These are phyloP conservation scores for Quadroppia sp. DNA, from an alignment of 2,888 invertebrate genomes.

Conservation along the genomic window DNA sequence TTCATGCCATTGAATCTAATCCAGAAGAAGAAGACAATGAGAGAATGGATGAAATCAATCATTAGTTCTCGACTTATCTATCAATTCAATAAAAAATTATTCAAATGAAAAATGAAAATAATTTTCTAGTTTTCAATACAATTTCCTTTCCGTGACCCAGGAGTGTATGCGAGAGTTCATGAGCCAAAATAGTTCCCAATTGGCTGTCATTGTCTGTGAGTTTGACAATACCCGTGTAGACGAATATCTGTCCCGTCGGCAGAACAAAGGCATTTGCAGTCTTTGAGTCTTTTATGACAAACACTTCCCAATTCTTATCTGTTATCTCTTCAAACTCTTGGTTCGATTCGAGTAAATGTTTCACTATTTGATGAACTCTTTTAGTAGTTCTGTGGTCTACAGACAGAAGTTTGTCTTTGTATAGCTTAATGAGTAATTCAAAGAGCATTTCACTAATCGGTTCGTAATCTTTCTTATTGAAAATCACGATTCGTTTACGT, in stretches of 20 bases:
- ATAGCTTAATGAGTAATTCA: background rate
- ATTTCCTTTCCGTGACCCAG: conserved; percentile 57
- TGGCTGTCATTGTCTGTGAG: conserved; percentile 58
- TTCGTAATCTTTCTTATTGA: background rate
- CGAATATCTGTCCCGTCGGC: conserved; percentile 61
- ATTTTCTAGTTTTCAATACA: background rate
- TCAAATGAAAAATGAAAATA: background rate
- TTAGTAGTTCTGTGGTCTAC: conserved; percentile 50
- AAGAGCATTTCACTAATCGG: background rate
- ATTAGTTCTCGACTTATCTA: conserved; percentile 55
- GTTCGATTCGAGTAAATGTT: conserved; percentile 55
- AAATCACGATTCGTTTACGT: background rate
- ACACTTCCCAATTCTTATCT: conserved; percentile 57
- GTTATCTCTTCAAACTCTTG: conserved; percentile 55
- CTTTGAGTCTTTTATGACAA: conserved; percentile 54
- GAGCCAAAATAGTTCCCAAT: conserved; percentile 59
- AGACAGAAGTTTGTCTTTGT: background rate
- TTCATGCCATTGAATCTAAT: conserved; percentile 57
- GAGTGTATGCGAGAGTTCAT: conserved; percentile 62
- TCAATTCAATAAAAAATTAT: background rate
- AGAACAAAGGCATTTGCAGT: conserved; percentile 59
- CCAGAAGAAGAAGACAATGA: conserved; percentile 58
- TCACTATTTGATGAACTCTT: conserved; percentile 53
- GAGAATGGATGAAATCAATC: conserved; percentile 55
- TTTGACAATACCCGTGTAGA: conserved; percentile 58